These are phyloP conservation scores for Plecotus auritus DNA, from an alignment of 2,113 vertebrate genomes.

Conservation along the genomic window DNA sequence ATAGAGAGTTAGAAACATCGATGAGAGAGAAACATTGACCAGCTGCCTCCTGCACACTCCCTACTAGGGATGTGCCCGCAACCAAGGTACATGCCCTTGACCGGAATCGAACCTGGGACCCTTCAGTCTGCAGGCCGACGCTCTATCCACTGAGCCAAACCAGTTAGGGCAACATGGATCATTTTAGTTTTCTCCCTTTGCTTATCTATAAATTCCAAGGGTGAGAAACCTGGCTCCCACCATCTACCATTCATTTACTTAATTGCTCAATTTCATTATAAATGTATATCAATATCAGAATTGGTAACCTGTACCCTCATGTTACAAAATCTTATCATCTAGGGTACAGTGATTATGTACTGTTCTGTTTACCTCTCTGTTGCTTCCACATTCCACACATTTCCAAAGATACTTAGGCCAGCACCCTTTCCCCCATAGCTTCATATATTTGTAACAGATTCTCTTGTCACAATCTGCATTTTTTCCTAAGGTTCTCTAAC, in stretches of 20 bases:
- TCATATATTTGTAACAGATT: slow-evolving; percentile 5
- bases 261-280: slow-evolving; percentile 14
- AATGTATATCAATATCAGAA: background rate
- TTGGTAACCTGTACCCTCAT: background rate
- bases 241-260: slow-evolving; percentile 19
- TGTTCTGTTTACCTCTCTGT: background rate
- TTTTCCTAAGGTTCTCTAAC: background rate
- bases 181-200: background rate
- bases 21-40: too few species aligned
- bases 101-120: too few species aligned
- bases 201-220: slow-evolving; percentile 8
- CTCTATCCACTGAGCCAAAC: too few species aligned
- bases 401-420: slow-evolving; percentile 17
- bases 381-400: background rate
- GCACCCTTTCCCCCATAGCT: background rate
- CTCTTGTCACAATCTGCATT: background rate
- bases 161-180: background rate
- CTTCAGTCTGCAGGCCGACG: too few species aligned
- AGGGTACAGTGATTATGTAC: background rate
- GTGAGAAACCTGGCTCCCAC: background rate
- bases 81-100: too few species aligned
- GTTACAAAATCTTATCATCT: background rate
- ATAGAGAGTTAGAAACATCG: too few species aligned
- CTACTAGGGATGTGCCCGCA: too few species aligned
- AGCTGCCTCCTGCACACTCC: too few species aligned